Evolutionary conservation across 2,888 invertebrate genomes (phyloP).

Genomic region (Asteroscopus sphinx): DNA sequence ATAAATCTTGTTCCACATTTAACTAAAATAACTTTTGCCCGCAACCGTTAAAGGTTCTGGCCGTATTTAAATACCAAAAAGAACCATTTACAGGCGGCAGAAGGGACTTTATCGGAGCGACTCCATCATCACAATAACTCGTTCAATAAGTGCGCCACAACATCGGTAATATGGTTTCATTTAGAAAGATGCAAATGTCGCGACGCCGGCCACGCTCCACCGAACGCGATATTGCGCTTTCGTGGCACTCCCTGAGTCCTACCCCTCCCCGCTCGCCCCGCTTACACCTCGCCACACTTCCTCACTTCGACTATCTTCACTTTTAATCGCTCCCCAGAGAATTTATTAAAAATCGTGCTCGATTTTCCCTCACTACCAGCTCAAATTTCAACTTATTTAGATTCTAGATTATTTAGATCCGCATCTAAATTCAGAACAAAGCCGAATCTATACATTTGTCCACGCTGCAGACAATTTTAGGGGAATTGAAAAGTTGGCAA

Average conservation of each 20-base stretch:
- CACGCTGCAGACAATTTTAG: conserved; percentile 37
- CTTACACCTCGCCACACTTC: conserved; percentile 57
- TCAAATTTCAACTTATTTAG: conserved; percentile 32
- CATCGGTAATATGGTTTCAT: conserved; percentile 73
- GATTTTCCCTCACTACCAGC: conserved; percentile 63
- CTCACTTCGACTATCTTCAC: conserved; percentile 76
- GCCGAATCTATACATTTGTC: conserved; percentile 26
- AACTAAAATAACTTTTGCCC: conserved; percentile 56
- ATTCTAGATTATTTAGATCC: too few species aligned
- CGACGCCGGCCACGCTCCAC: conserved; percentile 70
- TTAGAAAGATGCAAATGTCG: conserved; percentile 81
- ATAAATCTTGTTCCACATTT: conserved; percentile 56
- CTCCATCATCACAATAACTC: conserved; percentile 68
- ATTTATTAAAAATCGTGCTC: conserved; percentile 78
- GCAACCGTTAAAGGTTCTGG: conserved; percentile 44
- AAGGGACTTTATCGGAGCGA: conserved; percentile 46
- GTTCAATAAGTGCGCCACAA: conserved; percentile 72
- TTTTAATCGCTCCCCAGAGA: conserved; percentile 80
- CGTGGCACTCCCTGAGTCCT: conserved; percentile 56
- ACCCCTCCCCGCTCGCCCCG: conserved; percentile 28
- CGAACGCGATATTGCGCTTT: conserved; percentile 80
- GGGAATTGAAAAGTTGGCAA: conserved; percentile 46
- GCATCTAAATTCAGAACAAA: conserved; percentile 18
- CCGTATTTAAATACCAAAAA: conserved; percentile 48
- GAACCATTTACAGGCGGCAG: conserved; percentile 42